These are phyloP conservation scores for Oegoconia quadripuncta DNA, from an alignment of 2,888 invertebrate genomes.

Conservation along the genomic window DNA sequence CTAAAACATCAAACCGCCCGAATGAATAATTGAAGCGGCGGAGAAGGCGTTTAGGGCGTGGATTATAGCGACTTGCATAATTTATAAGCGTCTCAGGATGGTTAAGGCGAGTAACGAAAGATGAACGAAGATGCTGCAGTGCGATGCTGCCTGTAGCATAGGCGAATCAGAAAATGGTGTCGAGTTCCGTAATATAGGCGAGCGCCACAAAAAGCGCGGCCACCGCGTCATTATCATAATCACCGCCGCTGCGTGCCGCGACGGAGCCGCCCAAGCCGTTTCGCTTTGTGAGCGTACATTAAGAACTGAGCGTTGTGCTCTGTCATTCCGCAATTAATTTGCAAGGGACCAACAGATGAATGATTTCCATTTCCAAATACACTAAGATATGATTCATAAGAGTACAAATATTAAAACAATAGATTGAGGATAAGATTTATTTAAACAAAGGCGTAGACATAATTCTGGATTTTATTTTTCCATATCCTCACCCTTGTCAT, in stretches of 20 bases:
- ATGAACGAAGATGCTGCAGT: slow-evolving; percentile 28
- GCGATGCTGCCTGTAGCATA: slow-evolving; percentile 34
- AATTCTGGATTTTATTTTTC: too few relatives aligned
- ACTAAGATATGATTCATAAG: slow-evolving; percentile 5
- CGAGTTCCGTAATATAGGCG: slow-evolving; percentile 64
- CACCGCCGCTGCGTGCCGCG: slow-evolving; percentile 68
- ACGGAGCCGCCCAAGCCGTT: slow-evolving; percentile 67
- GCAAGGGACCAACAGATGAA: slow-evolving; percentile 54
- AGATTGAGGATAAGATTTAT: too few relatives aligned
- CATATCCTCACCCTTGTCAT: too few relatives aligned
- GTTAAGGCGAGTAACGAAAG: slow-evolving; percentile 51
- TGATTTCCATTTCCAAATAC: slow-evolving; percentile 39
- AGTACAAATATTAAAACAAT: neutral
- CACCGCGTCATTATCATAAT: slow-evolving; percentile 77
- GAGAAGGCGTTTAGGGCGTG: slow-evolving; percentile 75
- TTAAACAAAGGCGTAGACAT: too few relatives aligned
- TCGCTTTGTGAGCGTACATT: slow-evolving; percentile 75
- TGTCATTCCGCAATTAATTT: slow-evolving; percentile 75
- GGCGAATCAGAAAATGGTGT: slow-evolving; percentile 52
- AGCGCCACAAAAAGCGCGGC: slow-evolving; percentile 71
- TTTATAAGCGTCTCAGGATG: slow-evolving; percentile 68
- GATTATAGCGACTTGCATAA: slow-evolving; percentile 77
- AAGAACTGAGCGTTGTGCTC: slow-evolving; percentile 69
- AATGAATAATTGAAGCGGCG: slow-evolving; percentile 74
- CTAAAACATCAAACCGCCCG: slow-evolving; percentile 75